Conservation (phyloP, 2,888 invertebrate species). For the Cephonodes hylas region DNA sequence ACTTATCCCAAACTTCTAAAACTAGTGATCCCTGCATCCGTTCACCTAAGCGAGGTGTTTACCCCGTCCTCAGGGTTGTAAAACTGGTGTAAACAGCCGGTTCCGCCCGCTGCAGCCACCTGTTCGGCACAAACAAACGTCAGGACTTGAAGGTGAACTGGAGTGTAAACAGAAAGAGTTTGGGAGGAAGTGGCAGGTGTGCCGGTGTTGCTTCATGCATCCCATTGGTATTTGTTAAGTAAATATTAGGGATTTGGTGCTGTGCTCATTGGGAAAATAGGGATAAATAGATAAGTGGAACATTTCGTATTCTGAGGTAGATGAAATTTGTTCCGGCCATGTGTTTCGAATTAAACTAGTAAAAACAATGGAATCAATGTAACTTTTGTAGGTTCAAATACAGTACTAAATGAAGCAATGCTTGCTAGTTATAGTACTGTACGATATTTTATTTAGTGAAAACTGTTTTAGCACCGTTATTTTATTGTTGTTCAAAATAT, state of each 20-base stretch:
- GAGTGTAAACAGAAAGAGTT: background rate
- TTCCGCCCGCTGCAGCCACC: slow-evolving; percentile 71
- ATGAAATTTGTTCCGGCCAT: no score
- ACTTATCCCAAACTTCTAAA: no score
- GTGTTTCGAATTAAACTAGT: no score
- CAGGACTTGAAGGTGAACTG: background rate
- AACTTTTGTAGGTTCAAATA: no score
- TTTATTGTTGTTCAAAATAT: no score
- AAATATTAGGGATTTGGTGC: background rate
- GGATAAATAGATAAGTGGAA: no score
- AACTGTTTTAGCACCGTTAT: no score
- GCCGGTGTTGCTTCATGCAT: background rate
- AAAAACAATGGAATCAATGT: no score
- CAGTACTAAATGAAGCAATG: no score
- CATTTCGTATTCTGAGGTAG: no score
- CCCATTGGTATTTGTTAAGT: background rate
- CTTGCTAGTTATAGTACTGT: no score
- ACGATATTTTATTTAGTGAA: no score
- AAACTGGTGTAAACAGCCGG: slow-evolving; percentile 65
- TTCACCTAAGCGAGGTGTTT: slow-evolving; percentile 36
- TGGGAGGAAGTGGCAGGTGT: background rate
- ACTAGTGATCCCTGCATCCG: slow-evolving; percentile 6
- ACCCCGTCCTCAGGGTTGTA: slow-evolving; percentile 41
- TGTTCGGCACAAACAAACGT: slow-evolving; percentile 32
- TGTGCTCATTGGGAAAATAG: background rate